These are phyloP conservation scores for Chaetodon trifasciatus DNA, from an alignment of 2,797 vertebrate species.

Conservation along the genomic window DNA sequence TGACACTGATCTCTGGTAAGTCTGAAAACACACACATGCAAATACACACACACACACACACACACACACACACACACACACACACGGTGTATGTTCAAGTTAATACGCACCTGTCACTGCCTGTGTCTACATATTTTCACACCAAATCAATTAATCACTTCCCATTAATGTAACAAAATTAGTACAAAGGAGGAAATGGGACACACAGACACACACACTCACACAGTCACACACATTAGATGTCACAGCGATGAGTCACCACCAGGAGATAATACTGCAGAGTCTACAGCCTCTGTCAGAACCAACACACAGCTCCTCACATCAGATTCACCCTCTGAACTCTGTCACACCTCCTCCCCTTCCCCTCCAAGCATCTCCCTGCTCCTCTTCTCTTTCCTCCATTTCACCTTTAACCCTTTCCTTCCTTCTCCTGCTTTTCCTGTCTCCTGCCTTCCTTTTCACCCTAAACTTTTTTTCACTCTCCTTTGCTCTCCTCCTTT, in stretches of 20 bases:
- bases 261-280: conserved; percentile 61
- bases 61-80: conserved; percentile 32
- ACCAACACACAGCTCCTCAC: conserved; percentile 63
- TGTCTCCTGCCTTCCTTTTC: conserved; percentile 5
- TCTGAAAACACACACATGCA: conserved; percentile 81
- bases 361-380: conserved; percentile 30
- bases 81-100: conserved; percentile 1
- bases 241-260: conserved; percentile 73
- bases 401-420: conserved; percentile 60
- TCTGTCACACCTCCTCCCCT: conserved; percentile 65
- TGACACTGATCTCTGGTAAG: conserved; percentile 96
- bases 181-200: conserved; percentile 40
- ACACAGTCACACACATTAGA: conserved; percentile 25
- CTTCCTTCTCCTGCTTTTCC: conserved; percentile 16
- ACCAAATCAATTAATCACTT: conserved; percentile 67
- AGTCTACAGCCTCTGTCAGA: conserved; percentile 71
- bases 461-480: not conserved
- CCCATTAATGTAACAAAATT: conserved; percentile 64
- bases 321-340: conserved; percentile 75
- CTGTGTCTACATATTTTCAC: conserved; percentile 56
- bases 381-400: conserved; percentile 34
- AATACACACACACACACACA: conserved; percentile 34
- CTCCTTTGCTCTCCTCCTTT: not conserved
- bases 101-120: conserved; percentile 24
- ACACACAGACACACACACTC: conserved; percentile 1